These are phyloP conservation scores for Polydrusus tereticollis DNA, from an alignment of 2,888 invertebrate genomes.

Conservation along the genomic window DNA sequence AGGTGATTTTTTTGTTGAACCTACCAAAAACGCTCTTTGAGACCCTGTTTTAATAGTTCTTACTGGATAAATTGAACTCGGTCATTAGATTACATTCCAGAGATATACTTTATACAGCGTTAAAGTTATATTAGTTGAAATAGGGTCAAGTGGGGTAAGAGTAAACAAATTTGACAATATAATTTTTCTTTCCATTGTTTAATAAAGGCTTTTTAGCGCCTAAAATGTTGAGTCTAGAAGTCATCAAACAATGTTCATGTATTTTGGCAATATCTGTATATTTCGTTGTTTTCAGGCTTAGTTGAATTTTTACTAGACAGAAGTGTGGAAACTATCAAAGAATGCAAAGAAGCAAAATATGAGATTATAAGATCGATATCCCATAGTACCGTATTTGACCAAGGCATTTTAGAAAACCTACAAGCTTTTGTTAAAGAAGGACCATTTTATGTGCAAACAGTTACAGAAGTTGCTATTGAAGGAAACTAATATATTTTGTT, in stretches of 20 bases:
- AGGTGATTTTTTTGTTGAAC: background rate
- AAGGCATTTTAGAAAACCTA: conserved; percentile 73
- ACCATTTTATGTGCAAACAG: conserved; percentile 79
- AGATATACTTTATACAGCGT: too few species aligned
- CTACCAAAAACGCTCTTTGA: too few species aligned
- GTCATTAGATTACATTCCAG: too few species aligned
- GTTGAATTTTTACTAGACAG: conserved; percentile 86
- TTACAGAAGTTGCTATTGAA: conserved; percentile 83
- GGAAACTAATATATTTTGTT: conserved; percentile 64
- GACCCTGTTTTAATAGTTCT: too few species aligned
- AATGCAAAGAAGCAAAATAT: conserved; percentile 82
- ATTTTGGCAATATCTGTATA: background rate
- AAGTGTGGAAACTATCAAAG: conserved; percentile 76
- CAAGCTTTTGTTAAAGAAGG: conserved; percentile 82
- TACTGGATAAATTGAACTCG: too few species aligned
- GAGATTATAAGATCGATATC: conserved; percentile 77
- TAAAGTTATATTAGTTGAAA: too few species aligned
- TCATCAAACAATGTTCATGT: too few species aligned
- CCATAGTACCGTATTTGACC: conserved; percentile 72
- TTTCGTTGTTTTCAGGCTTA: conserved; percentile 70
- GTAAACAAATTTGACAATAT: too few species aligned
- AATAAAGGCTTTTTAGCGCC: too few species aligned
- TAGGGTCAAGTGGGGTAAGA: too few species aligned
- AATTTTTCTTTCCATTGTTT: too few species aligned
- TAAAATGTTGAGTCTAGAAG: too few species aligned